phyloP scores from a whole-genome alignment of 2,113 vertebrate genomes.

The Planiliza haematocheilus region DNA sequence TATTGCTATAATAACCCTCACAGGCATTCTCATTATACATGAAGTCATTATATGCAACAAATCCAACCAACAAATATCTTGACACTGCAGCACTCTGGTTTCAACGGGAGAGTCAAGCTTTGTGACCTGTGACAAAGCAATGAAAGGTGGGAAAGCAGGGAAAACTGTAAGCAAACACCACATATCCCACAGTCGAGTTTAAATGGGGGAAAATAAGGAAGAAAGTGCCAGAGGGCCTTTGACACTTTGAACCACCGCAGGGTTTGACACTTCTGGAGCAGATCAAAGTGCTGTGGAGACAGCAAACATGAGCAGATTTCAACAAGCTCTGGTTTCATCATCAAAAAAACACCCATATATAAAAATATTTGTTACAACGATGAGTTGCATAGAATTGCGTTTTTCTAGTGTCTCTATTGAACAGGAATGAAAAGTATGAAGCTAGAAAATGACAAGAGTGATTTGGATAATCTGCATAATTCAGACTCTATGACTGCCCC shows the following conservation, averaged over 20 bases:
- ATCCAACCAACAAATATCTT: conserved; percentile 51
- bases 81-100: conserved; percentile 49
- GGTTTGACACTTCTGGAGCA: conserved; percentile 25
- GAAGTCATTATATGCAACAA: conserved; percentile 41
- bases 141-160: conserved; percentile 40
- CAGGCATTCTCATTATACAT: conserved; percentile 44
- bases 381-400: conserved; percentile 26
- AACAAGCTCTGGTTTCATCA: conserved; percentile 43
- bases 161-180: conserved; percentile 45
- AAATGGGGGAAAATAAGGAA: conserved; percentile 50
- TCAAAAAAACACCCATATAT: conserved; percentile 1
- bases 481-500: not conserved
- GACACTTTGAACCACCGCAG: conserved; percentile 33
- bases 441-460: not conserved
- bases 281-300: conserved; percentile 62
- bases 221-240: conserved; percentile 35
- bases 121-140: conserved; percentile 59
- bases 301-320: conserved; percentile 49
- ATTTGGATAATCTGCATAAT: conserved; percentile 21
- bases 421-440: conserved; percentile 10
- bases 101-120: conserved; percentile 47
- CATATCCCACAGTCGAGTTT: conserved; percentile 13
- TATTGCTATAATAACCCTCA: conserved; percentile 61
- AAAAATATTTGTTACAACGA: not conserved
- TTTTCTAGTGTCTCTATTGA: conserved; percentile 12